phyloP scores from a whole-genome alignment of 2,113 vertebrate genomes.

The Elgaria multicarinata region DNA sequence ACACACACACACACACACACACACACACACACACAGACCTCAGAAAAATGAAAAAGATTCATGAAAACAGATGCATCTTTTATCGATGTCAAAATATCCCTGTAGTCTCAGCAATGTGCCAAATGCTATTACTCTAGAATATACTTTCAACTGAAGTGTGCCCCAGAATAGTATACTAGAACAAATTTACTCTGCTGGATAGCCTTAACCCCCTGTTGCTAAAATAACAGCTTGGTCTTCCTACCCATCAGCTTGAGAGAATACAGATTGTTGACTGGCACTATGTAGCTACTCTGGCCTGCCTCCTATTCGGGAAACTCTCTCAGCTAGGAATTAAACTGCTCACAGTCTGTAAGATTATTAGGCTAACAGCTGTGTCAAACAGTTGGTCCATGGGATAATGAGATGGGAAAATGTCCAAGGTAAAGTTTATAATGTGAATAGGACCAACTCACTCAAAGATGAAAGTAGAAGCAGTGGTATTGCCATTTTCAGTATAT shows the following conservation, averaged over 20 bases:
- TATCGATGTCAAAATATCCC: background rate
- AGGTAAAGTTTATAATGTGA: background rate
- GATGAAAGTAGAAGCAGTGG: background rate
- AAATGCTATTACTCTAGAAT: background rate
- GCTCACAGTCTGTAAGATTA: background rate
- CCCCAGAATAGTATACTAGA: background rate
- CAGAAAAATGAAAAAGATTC: background rate
- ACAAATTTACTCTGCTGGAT: slow-evolving; percentile 24
- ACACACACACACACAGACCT: too few species aligned
- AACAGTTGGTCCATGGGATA: background rate
- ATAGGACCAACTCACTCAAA: background rate
- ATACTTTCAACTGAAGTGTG: background rate
- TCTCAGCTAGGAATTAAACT: slow-evolving; percentile 13
- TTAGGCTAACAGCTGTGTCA: background rate
- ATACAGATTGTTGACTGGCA: background rate
- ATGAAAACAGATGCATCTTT: background rate
- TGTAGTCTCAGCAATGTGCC: fast-evolving
- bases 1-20: too few species aligned
- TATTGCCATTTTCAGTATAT: background rate
- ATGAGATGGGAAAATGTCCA: background rate
- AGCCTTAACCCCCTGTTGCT: background rate
- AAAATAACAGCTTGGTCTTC: background rate
- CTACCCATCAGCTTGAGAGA: background rate
- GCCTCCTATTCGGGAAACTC: background rate
- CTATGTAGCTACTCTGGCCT: background rate